phyloP scores from a whole-genome alignment of 2,797 vertebrate genomes.

The Eospalax fontanierii region DNA sequence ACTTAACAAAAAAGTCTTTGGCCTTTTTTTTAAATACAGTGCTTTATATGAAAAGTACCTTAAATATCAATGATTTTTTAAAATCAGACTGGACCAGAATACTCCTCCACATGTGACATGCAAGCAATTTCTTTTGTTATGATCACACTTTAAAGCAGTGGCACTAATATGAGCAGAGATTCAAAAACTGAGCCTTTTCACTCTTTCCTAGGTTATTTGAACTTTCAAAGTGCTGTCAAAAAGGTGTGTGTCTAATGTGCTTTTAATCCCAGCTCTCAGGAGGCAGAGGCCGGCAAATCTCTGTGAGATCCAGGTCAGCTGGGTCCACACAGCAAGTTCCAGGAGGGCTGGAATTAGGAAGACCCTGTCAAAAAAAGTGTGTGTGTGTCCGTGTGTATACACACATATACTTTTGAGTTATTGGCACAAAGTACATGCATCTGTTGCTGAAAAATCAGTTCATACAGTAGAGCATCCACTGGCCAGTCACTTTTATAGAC shows the following conservation, averaged over 20 bases:
- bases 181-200: background rate
- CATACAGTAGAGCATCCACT: constrained; percentile 37
- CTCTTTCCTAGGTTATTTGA: background rate
- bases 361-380: too few species aligned
- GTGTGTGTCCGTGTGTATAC: background rate
- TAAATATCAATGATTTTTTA: constrained; percentile 49
- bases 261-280: too few species aligned
- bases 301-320: too few species aligned
- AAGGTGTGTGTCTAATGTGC: background rate
- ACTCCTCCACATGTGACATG: constrained; percentile 42
- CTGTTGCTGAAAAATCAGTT: constrained; percentile 52
- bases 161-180: background rate
- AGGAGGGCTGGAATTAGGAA: too few species aligned
- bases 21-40: constrained; percentile 47
- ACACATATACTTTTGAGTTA: background rate
- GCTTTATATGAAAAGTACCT: constrained; percentile 5
- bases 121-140: constrained; percentile 36
- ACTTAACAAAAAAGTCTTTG: constrained; percentile 52
- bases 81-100: constrained; percentile 15
- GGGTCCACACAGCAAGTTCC: too few species aligned
- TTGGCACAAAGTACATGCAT: background rate
- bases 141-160: constrained; percentile 11
- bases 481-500: constrained; percentile 34
- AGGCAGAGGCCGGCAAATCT: too few species aligned
- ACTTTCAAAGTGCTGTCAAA: constrained; percentile 1